Evolutionary conservation across 2,113 vertebrate genomes (phyloP).

Genomic region (Asarcornis scutulata): DNA sequence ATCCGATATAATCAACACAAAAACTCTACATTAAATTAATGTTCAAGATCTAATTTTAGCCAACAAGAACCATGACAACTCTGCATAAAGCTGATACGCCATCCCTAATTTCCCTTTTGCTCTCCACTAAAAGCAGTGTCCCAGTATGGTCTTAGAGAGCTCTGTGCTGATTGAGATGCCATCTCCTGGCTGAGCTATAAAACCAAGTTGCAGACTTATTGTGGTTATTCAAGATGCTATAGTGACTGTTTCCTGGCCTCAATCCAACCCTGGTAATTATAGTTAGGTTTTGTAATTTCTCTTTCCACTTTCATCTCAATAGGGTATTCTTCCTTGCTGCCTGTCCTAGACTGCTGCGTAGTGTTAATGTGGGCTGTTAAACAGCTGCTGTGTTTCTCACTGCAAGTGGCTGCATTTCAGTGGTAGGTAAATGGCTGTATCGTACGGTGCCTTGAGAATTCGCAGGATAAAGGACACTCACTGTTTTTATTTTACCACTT

Average conservation of each 20-base stretch:
- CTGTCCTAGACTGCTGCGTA: constrained; percentile 39
- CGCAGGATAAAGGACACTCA: not conserved
- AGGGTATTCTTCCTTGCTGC: constrained; percentile 44
- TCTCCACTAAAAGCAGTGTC: not conserved
- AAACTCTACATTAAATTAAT: constrained; percentile 76
- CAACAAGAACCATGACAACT: constrained; percentile 21
- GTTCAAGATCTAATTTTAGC: constrained; percentile 71
- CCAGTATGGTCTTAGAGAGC: not conserved
- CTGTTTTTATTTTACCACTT: not conserved
- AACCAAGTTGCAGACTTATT: constrained; percentile 36
- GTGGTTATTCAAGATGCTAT: constrained; percentile 19
- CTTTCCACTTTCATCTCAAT: constrained; percentile 45
- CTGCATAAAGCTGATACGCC: not conserved
- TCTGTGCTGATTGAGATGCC: constrained; percentile 14
- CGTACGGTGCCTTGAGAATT: not conserved
- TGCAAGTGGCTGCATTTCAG: constrained; percentile 30
- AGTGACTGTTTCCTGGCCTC: constrained; percentile 50
- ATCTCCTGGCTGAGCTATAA: constrained; percentile 63
- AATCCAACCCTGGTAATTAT: constrained; percentile 46
- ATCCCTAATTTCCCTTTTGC: constrained; percentile 26
- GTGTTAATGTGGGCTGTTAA: constrained; percentile 54
- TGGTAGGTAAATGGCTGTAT: constrained; percentile 25
- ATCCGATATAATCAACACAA: constrained; percentile 77
- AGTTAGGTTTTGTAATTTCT: constrained; percentile 62
- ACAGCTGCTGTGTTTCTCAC: constrained; percentile 54